These are phyloP conservation scores for Nemapogon koenigi DNA, from an alignment of 2,888 invertebrate species.

Conservation along the genomic window DNA sequence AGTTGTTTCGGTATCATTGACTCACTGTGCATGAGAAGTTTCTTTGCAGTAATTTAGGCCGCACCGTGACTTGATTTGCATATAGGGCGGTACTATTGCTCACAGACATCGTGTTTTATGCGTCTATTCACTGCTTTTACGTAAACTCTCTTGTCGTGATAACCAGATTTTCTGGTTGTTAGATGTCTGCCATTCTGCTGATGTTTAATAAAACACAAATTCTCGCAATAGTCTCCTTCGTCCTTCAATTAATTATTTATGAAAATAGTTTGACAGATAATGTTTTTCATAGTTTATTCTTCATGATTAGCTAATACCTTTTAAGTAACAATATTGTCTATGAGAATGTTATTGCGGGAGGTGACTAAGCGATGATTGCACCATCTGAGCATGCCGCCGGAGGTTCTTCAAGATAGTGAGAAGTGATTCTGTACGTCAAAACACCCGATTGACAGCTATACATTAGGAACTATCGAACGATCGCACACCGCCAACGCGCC, in stretches of 20 bases:
- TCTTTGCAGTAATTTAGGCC: constrained; percentile 44
- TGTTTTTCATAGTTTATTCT: too few relatives aligned
- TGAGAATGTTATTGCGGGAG: constrained; percentile 34
- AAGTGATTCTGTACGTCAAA: constrained; percentile 53
- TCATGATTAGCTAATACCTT: too few relatives aligned
- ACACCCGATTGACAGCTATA: constrained; percentile 57
- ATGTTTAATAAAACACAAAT: too few relatives aligned
- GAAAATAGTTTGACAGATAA: too few relatives aligned
- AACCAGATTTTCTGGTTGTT: constrained; percentile 28
- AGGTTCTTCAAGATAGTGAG: constrained; percentile 31
- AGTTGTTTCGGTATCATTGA: constrained; percentile 29
- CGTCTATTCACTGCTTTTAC: constrained; percentile 37
- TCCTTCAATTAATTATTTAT: not conserved
- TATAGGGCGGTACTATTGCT: constrained; percentile 38
- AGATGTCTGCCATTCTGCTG: constrained; percentile 24
- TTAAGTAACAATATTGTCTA: too few relatives aligned
- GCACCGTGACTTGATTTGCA: constrained; percentile 56
- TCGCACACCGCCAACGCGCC: constrained; percentile 29
- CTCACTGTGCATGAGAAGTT: constrained; percentile 35
- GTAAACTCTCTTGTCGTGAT: constrained; percentile 25
- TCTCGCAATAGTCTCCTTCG: not conserved
- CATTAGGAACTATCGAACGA: constrained; percentile 57
- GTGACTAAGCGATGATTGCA: constrained; percentile 39
- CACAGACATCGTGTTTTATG: constrained; percentile 36
- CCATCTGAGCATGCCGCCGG: constrained; percentile 22